phyloP scores from a whole-genome alignment of 2,888 invertebrate species.

The Xestia rhomboidea region DNA sequence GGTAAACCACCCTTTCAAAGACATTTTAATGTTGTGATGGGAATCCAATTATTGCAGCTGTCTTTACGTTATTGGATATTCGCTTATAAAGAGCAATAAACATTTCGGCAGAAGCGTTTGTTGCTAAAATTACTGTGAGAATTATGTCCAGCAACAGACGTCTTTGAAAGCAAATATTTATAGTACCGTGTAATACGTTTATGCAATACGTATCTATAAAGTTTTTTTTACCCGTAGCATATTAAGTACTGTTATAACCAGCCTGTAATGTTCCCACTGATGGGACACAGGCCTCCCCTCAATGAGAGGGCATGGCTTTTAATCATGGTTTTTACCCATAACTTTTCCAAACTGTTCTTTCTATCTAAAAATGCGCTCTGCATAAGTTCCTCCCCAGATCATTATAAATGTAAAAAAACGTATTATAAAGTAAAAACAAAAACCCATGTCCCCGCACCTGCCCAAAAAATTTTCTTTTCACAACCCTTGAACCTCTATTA shows the following conservation, averaged over 20 bases:
- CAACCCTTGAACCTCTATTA: constrained; percentile 31
- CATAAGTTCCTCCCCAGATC: neutral
- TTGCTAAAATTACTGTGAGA: neutral
- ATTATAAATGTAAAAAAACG: constrained; percentile 7
- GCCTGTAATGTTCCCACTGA: too few species aligned
- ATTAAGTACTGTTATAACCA: too few species aligned
- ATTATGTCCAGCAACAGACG: too few species aligned
- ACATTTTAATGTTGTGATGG: neutral
- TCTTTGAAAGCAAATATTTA: neutral
- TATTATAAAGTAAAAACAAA: constrained; percentile 26
- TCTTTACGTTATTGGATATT: neutral
- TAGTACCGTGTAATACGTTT: neutral
- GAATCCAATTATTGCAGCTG: constrained; percentile 2
- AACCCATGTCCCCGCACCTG: neutral
- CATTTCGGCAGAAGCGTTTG: neutral
- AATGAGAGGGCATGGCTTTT: too few species aligned
- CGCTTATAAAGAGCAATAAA: neutral
- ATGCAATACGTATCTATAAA: neutral
- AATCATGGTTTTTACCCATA: neutral
- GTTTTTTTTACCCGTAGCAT: too few species aligned
- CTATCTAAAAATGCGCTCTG: neutral
- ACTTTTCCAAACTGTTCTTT: neutral
- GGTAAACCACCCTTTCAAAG: neutral
- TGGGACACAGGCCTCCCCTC: too few species aligned
- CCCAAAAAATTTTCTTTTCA: constrained; percentile 35